Evolutionary conservation across 23 tunicate genomes (phyloP).

Genomic region (Styela plicata): DNA sequence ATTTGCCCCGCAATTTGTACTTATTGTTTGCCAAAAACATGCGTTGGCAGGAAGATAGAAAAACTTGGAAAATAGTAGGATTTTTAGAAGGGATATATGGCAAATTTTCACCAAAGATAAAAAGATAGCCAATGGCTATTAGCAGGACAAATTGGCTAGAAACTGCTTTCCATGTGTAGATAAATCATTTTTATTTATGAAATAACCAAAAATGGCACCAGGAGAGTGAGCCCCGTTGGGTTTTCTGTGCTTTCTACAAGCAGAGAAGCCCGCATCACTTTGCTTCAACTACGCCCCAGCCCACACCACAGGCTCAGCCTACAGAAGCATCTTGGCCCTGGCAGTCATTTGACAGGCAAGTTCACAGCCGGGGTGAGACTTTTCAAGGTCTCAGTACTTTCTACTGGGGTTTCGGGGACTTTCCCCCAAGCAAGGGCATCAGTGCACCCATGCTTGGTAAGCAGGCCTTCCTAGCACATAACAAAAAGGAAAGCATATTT

Average conservation of each 20-base stretch:
- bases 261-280: conserved; percentile 36
- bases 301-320: conserved; percentile 44
- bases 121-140: too few relatives aligned
- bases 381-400: conserved; percentile 33
- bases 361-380: conserved; percentile 23
- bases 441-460: conserved; percentile 39
- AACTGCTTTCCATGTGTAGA: too few relatives aligned
- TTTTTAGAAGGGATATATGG: too few relatives aligned
- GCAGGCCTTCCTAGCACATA: conserved; percentile 63
- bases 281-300: conserved; percentile 46
- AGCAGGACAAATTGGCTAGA: too few relatives aligned
- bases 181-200: too few relatives aligned
- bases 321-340: neutral
- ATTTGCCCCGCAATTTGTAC: too few relatives aligned
- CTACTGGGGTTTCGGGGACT: conserved; percentile 74
- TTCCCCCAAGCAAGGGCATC: conserved; percentile 54
- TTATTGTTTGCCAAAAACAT: too few relatives aligned
- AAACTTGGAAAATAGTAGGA: too few relatives aligned
- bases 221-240: conserved; percentile 78
- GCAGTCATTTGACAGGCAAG: neutral
- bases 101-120: too few relatives aligned
- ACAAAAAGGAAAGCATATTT: too few relatives aligned
- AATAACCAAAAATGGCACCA: conserved; percentile 24
- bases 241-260: conserved; percentile 5
- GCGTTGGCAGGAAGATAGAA: too few relatives aligned